Evolutionary conservation across 2,888 invertebrate species (phyloP).

Genomic region (Dolomedes plantarius): DNA sequence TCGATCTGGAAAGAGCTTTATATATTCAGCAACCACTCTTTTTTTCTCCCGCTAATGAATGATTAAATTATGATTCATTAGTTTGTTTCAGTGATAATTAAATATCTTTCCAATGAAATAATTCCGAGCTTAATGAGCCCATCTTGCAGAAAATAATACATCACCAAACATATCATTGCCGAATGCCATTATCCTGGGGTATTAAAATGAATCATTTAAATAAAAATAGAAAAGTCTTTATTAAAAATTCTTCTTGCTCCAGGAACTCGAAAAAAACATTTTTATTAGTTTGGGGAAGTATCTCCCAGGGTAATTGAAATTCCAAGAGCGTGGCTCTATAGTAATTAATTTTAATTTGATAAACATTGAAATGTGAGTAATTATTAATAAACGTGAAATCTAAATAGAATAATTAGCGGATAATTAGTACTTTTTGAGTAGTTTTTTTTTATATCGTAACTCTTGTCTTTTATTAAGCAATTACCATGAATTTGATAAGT

Average conservation of each 20-base stretch:
- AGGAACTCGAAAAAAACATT: neutral
- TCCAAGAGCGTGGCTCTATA: neutral
- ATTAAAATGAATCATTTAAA: neutral
- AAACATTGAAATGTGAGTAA: neutral
- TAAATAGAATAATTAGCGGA: no score
- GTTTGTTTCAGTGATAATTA: neutral
- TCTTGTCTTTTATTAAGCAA: neutral
- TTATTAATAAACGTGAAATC: neutral
- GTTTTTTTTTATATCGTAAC: neutral
- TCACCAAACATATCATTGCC: neutral
- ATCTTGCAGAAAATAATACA: neutral
- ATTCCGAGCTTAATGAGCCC: neutral
- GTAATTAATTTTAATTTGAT: slow-evolving; percentile 4
- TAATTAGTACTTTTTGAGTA: neutral
- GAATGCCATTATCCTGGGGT: neutral
- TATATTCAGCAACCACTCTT: no score
- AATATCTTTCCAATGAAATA: neutral
- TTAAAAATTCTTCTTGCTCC: neutral
- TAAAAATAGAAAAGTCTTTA: neutral
- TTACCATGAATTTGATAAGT: neutral
- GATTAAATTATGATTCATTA: neutral
- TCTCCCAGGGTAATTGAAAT: neutral
- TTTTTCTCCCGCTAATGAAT: no score
- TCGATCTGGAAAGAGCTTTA: no score
- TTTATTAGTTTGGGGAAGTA: neutral